Percentiles rank a stretch among this genome's conserved stretches.
Evolutionary conservation across 2,113 vertebrate genomes (phyloP).

Genomic region (Cichladusa arquata): DNA sequence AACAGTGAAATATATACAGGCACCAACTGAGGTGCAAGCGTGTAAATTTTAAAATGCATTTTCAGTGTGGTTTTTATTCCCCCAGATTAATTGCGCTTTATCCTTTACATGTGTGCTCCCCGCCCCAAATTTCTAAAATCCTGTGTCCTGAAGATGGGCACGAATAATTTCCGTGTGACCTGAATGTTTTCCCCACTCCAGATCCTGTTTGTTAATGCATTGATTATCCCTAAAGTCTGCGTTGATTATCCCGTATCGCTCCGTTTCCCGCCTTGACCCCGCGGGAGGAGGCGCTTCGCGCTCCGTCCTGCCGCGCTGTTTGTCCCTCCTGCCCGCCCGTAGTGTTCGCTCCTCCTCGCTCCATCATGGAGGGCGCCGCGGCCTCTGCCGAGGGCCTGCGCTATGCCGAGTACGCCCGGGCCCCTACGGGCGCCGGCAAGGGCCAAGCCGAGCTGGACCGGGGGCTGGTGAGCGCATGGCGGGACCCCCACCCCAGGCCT

Average conservation of each 20-base stretch:
- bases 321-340: neutral
- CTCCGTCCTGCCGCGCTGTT: neutral
- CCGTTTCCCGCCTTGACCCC: neutral
- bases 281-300: too few relatives aligned
- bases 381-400: neutral
- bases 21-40: neutral
- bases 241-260: neutral
- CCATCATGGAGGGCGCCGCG: neutral
- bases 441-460: slow-evolving; percentile 15
- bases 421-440: neutral
- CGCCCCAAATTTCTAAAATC: neutral
- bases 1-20: fast-evolving
- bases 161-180: neutral
- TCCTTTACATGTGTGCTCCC: fast-evolving
- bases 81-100: neutral
- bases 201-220: neutral
- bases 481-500: neutral
- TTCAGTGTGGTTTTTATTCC: neutral
- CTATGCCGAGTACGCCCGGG: neutral
- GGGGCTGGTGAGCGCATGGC: slow-evolving; percentile 12
- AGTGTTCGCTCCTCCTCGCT: fast-evolving
- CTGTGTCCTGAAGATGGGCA: neutral
- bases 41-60: neutral
- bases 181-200: neutral
- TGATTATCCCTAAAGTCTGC: too few relatives aligned